A percentile compares a stretch with the other conserved stretches of the same genome.
These are phyloP conservation scores for Sardina pilchardus DNA, from an alignment of 2,113 vertebrate genomes.

Conservation along the genomic window DNA sequence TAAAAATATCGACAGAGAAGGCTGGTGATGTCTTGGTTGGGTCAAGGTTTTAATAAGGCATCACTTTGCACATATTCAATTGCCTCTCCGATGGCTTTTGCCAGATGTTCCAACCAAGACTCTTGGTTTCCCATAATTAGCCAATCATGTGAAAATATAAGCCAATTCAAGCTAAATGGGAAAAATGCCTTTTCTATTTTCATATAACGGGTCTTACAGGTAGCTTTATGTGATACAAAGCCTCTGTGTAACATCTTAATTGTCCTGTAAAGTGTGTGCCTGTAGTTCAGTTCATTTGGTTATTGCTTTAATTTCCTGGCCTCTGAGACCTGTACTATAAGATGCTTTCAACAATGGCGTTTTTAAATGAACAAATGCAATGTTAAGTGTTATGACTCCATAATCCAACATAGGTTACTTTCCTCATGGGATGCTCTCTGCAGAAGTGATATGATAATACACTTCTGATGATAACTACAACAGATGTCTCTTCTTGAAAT, in stretches of 20 bases:
- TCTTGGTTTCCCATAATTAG: neutral
- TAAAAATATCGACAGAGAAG: neutral
- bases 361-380: neutral
- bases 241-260: neutral
- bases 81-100: neutral
- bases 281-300: neutral
- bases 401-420: neutral
- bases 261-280: neutral
- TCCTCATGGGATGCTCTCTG: neutral
- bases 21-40: neutral
- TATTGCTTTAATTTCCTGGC: neutral
- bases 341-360: neutral
- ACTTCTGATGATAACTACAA: neutral
- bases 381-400: neutral
- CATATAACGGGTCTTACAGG: neutral
- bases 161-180: neutral
- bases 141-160: neutral
- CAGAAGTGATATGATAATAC: neutral
- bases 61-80: neutral
- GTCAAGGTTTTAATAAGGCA: neutral
- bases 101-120: neutral
- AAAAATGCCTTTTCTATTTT: neutral
- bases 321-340: neutral
- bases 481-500: neutral
- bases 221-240: neutral